A percentile compares a stretch with the other conserved stretches of the same genome.
These are phyloP conservation scores for Drepana arcuata DNA, from an alignment of 1,140 invertebrate species.

Conservation along the genomic window DNA sequence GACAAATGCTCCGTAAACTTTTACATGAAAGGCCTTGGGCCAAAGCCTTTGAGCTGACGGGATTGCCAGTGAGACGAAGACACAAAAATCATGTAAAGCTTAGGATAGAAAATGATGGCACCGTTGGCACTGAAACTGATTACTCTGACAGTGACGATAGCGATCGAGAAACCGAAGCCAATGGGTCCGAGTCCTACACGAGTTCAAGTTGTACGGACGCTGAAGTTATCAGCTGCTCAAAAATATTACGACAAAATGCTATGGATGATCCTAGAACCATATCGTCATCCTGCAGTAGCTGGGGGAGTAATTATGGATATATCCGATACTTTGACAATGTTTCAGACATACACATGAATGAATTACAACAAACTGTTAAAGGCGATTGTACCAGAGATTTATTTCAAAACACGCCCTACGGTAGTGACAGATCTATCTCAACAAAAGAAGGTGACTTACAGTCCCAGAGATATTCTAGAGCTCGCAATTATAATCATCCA, in stretches of 20 bases:
- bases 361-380: constrained; percentile 18
- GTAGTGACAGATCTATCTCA: constrained; percentile 13
- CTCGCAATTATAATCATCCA: too few relatives aligned
- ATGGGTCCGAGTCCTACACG: constrained; percentile 44
- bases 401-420: constrained; percentile 30
- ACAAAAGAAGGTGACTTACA: constrained; percentile 17
- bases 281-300: constrained; percentile 62
- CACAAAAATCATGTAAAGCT: constrained; percentile 74
- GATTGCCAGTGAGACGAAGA: constrained; percentile 66
- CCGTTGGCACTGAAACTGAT: constrained; percentile 69
- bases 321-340: constrained; percentile 74
- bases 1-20: constrained; percentile 80
- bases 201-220: constrained; percentile 48
- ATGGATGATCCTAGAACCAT: constrained; percentile 61
- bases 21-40: constrained; percentile 69
- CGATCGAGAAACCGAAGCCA: constrained; percentile 50
- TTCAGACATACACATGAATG: constrained; percentile 38
- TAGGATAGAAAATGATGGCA: constrained; percentile 65
- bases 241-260: constrained; percentile 74
- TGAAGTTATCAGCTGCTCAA: constrained; percentile 39
- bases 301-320: constrained; percentile 76
- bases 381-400: constrained; percentile 61
- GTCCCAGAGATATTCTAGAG: constrained; percentile 26
- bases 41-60: constrained; percentile 65
- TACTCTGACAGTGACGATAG: constrained; percentile 48